A percentile compares a stretch with the other conserved stretches of the same genome.
phyloP scores from a whole-genome alignment of 1,140 invertebrate genomes.

The Drosophila pandora region DNA sequence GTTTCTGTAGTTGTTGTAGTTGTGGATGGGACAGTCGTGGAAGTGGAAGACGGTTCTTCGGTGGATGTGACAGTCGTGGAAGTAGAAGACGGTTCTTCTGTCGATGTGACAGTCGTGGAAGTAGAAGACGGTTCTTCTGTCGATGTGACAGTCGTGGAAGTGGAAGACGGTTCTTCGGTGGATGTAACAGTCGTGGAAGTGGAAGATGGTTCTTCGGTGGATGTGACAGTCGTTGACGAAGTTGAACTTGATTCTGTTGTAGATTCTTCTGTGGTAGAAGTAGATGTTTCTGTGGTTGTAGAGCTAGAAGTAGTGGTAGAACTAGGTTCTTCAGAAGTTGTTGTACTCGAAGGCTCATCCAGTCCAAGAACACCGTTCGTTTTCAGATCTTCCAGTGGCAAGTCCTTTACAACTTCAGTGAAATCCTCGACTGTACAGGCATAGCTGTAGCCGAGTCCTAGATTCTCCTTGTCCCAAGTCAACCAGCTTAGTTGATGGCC shows the following conservation, averaged over 20 bases:
- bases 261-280: constrained; percentile 4
- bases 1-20: neutral
- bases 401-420: constrained; percentile 84
- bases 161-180: constrained; percentile 11
- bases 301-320: neutral
- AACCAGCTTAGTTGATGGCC: constrained; percentile 84
- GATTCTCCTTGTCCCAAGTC: constrained; percentile 84
- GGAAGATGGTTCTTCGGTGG: constrained; percentile 13
- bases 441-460: constrained; percentile 87
- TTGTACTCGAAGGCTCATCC: constrained; percentile 30
- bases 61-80: constrained; percentile 9
- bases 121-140: neutral
- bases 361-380: constrained; percentile 73
- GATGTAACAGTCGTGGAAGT: constrained; percentile 8
- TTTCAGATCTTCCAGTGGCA: constrained; percentile 70
- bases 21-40: neutral
- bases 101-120: neutral
- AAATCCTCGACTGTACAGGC: constrained; percentile 88
- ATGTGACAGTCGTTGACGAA: neutral
- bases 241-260: constrained; percentile 3
- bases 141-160: neutral
- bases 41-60: constrained; percentile 9
- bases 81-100: neutral
- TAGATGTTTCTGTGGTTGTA: constrained; percentile 9
- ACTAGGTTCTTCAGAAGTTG: constrained; percentile 17